Evolutionary conservation across 2,113 vertebrate genomes (phyloP), one percentile per base, ranked within the genome.

Genomic region (Rhinolophus sinicus): DNA sequence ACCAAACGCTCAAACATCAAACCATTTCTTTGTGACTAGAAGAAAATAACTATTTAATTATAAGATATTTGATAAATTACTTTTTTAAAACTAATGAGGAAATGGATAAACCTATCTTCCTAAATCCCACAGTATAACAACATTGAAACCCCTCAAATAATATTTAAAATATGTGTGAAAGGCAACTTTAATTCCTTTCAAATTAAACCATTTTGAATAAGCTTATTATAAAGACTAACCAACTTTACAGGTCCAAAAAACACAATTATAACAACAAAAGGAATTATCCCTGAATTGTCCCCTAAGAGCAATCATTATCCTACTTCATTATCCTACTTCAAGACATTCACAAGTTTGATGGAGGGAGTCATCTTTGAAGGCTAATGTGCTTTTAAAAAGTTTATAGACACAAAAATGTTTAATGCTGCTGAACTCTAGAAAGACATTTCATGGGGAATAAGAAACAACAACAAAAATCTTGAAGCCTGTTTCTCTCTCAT

Each of bases 361-460:
- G 22, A 8, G 8, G 58, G 9, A 26, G 11, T 52, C 52, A 85
- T 52, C 60, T 92, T 84, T 69, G 38, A 91, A 84, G 30, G 15
- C 19, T 52, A 70, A 88, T 93, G 85, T 80, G 11, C 10, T 94
- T 96, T 93, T 70, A 22, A 77, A 94, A 8, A 73, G 80, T 72
- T 67, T 83, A 87, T 91, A 84, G 85, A 88, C 12, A 52, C 0
- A 40, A 95, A 91, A 91, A 67, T 38, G 3, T 70, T 88, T 64
- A 97, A 69, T 88, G 30, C 22, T 88, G 11, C 44, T 81, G 64
- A 75, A 8, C 38, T 80, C 19, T 18, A 64, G 28, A 78, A 87
- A 96, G 28, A 82, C 40, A 88, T 28, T 56, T 80, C 67, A 50
- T 64, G 80, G 10, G 52, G 11, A 50, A 30, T 78, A 96, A 65